phyloP scores from a whole-genome alignment of 2,888 invertebrate species.

The Drosophila diplacantha region DNA sequence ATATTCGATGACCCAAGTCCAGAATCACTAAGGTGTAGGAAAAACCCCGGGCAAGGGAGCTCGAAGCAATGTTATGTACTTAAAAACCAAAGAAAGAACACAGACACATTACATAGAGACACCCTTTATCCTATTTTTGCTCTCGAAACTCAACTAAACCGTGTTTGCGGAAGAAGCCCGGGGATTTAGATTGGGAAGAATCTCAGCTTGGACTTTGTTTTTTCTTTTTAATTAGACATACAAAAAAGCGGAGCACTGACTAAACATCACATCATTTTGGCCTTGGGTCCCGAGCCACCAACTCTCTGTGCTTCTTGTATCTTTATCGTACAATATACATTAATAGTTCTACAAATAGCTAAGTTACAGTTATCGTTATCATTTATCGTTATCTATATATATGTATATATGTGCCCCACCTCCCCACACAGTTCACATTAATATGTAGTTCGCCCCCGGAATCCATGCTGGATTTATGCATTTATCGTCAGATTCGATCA shows the following conservation, averaged over 20 bases:
- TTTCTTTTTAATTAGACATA: background rate
- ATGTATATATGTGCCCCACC: constrained; percentile 28
- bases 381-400: constrained; percentile 43
- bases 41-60: too few species aligned
- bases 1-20: constrained; percentile 3
- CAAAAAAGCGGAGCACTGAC: constrained; percentile 7
- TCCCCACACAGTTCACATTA: constrained; percentile 24
- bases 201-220: background rate
- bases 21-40: too few species aligned
- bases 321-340: constrained; percentile 41
- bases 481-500: constrained; percentile 58
- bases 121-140: background rate
- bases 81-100: background rate
- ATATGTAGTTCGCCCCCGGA: constrained; percentile 10
- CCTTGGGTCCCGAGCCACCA: constrained; percentile 6
- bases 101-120: background rate
- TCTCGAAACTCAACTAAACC: background rate
- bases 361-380: constrained; percentile 42
- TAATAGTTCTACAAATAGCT: constrained; percentile 47
- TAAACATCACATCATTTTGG: constrained; percentile 13
- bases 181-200: background rate
- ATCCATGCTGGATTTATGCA: constrained; percentile 5
- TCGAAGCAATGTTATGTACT: background rate
- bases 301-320: constrained; percentile 16
- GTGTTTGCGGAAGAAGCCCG: background rate